phyloP scores from a whole-genome alignment of 1,140 invertebrate species.

The Penaeus indicus region DNA sequence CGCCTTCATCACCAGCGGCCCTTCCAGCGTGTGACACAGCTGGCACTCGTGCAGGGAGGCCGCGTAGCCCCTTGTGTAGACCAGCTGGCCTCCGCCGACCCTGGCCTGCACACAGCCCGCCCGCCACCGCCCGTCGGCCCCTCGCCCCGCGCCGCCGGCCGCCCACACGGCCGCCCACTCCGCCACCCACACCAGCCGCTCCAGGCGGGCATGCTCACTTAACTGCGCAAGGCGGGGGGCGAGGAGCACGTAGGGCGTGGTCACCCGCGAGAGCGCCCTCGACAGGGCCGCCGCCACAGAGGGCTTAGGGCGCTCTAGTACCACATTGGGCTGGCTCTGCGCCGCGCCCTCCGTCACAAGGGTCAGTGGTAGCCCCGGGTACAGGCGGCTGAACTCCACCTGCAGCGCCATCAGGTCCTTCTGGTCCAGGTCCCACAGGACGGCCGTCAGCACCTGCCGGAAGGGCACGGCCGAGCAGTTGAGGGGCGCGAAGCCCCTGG shows the following conservation, averaged over 20 bases:
- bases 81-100: slow-evolving; percentile 39
- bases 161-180: slow-evolving; percentile 58
- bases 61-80: slow-evolving; percentile 44
- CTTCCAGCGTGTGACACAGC: slow-evolving; percentile 48
- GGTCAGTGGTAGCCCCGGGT: slow-evolving; percentile 24
- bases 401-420: slow-evolving; percentile 24
- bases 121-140: slow-evolving; percentile 53
- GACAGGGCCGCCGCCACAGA: slow-evolving; percentile 32
- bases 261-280: slow-evolving; percentile 22
- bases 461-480: slow-evolving; percentile 46
- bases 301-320: slow-evolving; percentile 28
- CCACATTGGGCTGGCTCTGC: not conserved
- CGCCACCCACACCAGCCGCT: slow-evolving; percentile 61
- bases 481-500: slow-evolving; percentile 36
- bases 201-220: slow-evolving; percentile 45
- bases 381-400: slow-evolving; percentile 39
- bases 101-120: slow-evolving; percentile 47
- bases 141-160: slow-evolving; percentile 43
- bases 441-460: slow-evolving; percentile 42
- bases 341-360: slow-evolving; percentile 7
- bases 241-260: slow-evolving; percentile 52
- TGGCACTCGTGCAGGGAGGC: slow-evolving; percentile 51
- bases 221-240: slow-evolving; percentile 35
- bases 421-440: slow-evolving; percentile 46
- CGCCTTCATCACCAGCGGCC: slow-evolving; percentile 47